Evolutionary conservation across 2,888 invertebrate genomes (phyloP).

Genomic region (Petrolisthes cinctipes): DNA sequence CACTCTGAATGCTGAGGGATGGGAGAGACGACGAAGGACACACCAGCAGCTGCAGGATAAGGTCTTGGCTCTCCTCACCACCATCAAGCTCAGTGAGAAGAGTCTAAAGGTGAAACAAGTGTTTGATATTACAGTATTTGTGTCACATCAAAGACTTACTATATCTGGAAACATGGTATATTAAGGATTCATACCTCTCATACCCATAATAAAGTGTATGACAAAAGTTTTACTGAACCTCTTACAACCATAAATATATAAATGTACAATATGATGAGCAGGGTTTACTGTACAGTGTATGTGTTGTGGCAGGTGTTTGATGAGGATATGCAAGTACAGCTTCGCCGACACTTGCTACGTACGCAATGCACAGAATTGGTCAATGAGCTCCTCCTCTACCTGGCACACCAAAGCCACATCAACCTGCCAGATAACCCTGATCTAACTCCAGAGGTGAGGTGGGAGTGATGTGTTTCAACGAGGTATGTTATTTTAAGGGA

Average conservation of each 20-base stretch:
- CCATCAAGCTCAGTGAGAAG: conserved; percentile 71
- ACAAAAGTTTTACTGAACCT: too few relatives aligned
- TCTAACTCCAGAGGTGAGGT: conserved; percentile 70
- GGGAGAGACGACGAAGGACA: conserved; percentile 78
- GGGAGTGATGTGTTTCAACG: conserved; percentile 56
- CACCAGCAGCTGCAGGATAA: conserved; percentile 87
- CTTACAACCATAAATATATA: too few relatives aligned
- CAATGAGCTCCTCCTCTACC: conserved; percentile 82
- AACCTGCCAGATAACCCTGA: conserved; percentile 67
- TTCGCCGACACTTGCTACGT: conserved; percentile 87
- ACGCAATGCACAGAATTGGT: conserved; percentile 85
- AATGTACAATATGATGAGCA: too few relatives aligned
- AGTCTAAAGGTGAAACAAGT: conserved; percentile 69
- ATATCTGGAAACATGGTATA: too few relatives aligned
- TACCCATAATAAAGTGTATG: too few relatives aligned
- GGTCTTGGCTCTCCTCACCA: conserved; percentile 77
- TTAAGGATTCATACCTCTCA: too few relatives aligned
- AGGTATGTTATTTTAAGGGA: conserved; percentile 42
- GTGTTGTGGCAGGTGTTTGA: conserved; percentile 77
- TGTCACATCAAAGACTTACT: too few relatives aligned
- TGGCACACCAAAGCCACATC: conserved; percentile 80
- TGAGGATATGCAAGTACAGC: conserved; percentile 78
- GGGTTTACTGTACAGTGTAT: too few relatives aligned
- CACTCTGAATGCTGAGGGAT: conserved; percentile 74
- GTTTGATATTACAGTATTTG: not conserved